Conservation (phyloP, 2,113 vertebrate species). For the Hippopotamus amphibius region DNA sequence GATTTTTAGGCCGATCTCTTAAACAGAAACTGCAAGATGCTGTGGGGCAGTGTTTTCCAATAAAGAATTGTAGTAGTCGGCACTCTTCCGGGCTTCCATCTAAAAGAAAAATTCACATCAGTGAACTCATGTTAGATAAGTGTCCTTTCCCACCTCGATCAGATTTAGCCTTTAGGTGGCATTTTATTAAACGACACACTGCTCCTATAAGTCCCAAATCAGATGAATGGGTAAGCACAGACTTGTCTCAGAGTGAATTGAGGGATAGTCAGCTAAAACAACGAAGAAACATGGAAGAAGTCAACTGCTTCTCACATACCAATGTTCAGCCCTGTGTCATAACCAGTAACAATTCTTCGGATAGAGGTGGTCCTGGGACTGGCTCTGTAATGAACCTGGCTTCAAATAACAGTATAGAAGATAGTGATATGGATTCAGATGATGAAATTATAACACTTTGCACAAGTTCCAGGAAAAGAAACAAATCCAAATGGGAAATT, state of each 20-base stretch:
- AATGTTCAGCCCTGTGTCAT: constrained; percentile 76
- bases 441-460: constrained; percentile 87
- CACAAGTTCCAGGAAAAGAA: constrained; percentile 88
- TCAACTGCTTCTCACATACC: constrained; percentile 82
- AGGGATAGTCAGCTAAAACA: constrained; percentile 81
- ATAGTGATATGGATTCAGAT: constrained; percentile 93
- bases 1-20: constrained; percentile 93
- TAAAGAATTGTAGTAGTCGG: constrained; percentile 92
- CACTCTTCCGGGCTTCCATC: constrained; percentile 91
- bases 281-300: constrained; percentile 58
- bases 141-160: constrained; percentile 96
- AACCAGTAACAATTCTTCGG: constrained; percentile 67
- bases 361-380: constrained; percentile 62
- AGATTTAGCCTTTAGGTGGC: constrained; percentile 96
- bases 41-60: constrained; percentile 96
- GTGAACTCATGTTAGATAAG: constrained; percentile 96
- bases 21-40: constrained; percentile 98
- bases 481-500: constrained; percentile 90
- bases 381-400: constrained; percentile 77
- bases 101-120: constrained; percentile 97
- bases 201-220: constrained; percentile 84
- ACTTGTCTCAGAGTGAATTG: constrained; percentile 81
- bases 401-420: constrained; percentile 86
- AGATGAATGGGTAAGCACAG: constrained; percentile 87
- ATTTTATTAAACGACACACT: constrained; percentile 94